Evolutionary conservation across 2,797 vertebrate species (phyloP), one percentile per base, ranked within the genome.

Genomic region (Lepus townsendii): DNA sequence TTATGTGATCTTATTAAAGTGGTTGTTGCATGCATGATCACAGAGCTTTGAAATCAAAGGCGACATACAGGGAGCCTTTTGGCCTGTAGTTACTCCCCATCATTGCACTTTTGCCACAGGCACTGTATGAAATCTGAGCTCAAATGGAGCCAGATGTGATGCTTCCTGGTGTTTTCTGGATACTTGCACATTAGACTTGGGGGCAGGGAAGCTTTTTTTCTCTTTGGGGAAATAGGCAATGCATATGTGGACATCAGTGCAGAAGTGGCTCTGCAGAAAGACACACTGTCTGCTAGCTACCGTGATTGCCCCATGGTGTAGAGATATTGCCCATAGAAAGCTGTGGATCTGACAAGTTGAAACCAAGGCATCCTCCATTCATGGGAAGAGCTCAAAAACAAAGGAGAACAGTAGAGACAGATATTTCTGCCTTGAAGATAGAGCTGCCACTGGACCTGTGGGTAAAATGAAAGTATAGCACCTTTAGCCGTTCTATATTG

Each of bases 1-100:
- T 93, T 83, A 30, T 79, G 73, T 95, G 82, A 65, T 88, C 71
- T 91, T 80, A 35, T 95, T 80, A 75, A 62, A 94, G 94, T 13
- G 62, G 19, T n/a, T 84, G 35, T 22, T 50, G 16, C 35, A 85
- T 73, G 76, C 35, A 85, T 69, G 76, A 93, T 82, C 89, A 90
- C 32, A 93, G 80, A 62, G 47, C 80, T 95, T 82, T 71, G 30
- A 76, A 63, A 94, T 87, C 88, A 92, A 93, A 90, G 50, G 62
- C 5, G 0, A 69, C 71, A 32, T 0, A 7, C 50, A 83, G 65
- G 16, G 50, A 88, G n/a, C 24, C 80, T 91, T 94, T 87, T 82
- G 24, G 19, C 71, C 88, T 9, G 52, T 75, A 47, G 42, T 93
- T 57, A 66, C 52, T 66, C 14, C 38, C 42, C 1, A 0, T 82